phyloP scores from a whole-genome alignment of 2,113 vertebrate species.

The Tonatia bakeri region DNA sequence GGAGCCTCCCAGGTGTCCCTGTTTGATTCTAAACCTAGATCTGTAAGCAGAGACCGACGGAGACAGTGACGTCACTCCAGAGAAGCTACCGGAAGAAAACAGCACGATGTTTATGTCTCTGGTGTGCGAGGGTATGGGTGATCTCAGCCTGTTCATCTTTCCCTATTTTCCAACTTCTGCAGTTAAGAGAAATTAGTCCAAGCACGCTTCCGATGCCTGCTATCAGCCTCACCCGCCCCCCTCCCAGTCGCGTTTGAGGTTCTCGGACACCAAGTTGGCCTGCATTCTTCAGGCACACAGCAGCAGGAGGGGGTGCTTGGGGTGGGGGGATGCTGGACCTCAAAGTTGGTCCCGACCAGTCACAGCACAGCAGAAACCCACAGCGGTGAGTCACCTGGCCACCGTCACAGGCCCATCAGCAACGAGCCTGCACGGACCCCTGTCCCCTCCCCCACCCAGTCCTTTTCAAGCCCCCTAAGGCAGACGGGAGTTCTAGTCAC shows the following conservation, averaged over 20 bases:
- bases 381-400: background rate
- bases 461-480: background rate
- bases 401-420: fast-evolving
- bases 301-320: background rate
- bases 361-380: background rate
- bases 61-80: fast-evolving
- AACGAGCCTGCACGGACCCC: fast-evolving
- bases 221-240: too few relatives aligned
- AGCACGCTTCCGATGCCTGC: background rate
- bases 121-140: background rate
- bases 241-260: background rate
- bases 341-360: background rate
- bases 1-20: background rate
- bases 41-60: background rate
- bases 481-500: fast-evolving
- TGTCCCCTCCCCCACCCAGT: background rate
- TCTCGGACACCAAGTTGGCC: background rate
- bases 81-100: background rate
- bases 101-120: background rate
- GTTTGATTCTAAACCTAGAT: background rate
- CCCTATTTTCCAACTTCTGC: background rate
- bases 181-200: background rate
- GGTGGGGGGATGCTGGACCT: background rate
- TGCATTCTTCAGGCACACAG: fast-evolving
- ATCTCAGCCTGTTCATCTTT: background rate